A percentile compares a stretch with the other conserved stretches of the same genome.
Evolutionary conservation across 2,797 vertebrate genomes (phyloP).

Genomic region (Acanthurus lineatus): DNA sequence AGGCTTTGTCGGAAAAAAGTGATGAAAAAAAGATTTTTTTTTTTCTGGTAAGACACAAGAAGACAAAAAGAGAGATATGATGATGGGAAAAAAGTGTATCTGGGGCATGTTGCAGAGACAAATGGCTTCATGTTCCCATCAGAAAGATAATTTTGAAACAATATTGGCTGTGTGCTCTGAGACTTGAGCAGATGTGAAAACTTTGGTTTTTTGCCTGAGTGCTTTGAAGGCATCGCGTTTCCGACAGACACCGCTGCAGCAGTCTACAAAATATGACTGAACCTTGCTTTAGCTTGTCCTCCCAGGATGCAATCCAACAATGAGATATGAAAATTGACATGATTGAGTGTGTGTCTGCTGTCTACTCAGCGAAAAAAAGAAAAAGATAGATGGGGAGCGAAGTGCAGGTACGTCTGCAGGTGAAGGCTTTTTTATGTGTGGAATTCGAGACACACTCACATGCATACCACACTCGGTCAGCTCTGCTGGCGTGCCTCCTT

Average conservation of each 20-base stretch:
- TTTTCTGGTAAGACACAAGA: slow-evolving; percentile 16
- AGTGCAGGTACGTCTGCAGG: slow-evolving; percentile 32
- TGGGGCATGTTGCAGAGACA: slow-evolving; percentile 39
- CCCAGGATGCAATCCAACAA: slow-evolving; percentile 60
- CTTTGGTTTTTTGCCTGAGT: slow-evolving; percentile 18
- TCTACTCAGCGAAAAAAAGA: not conserved
- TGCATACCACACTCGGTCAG: not conserved
- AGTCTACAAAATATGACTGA: slow-evolving; percentile 37
- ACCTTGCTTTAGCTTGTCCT: slow-evolving; percentile 60
- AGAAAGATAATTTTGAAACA: slow-evolving; percentile 53
- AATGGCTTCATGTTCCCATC: slow-evolving; percentile 53
- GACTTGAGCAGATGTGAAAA: slow-evolving; percentile 63
- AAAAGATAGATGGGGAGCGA: slow-evolving; percentile 14
- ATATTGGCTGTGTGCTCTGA: slow-evolving; percentile 47
- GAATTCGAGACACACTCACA: slow-evolving; percentile 28
- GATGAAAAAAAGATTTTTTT: not conserved
- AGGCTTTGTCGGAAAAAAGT: not conserved
- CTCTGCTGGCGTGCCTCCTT: not conserved
- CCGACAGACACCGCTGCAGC: slow-evolving; percentile 3
- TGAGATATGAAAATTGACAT: slow-evolving; percentile 40
- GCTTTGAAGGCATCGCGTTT: slow-evolving; percentile 18
- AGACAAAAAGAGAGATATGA: slow-evolving; percentile 9
- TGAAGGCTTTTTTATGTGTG: slow-evolving; percentile 21
- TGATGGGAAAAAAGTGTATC: slow-evolving; percentile 23
- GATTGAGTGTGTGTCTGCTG: slow-evolving; percentile 6